These are phyloP conservation scores for Neoitamus cyanurus DNA, from an alignment of 2,888 invertebrate genomes.

Conservation along the genomic window DNA sequence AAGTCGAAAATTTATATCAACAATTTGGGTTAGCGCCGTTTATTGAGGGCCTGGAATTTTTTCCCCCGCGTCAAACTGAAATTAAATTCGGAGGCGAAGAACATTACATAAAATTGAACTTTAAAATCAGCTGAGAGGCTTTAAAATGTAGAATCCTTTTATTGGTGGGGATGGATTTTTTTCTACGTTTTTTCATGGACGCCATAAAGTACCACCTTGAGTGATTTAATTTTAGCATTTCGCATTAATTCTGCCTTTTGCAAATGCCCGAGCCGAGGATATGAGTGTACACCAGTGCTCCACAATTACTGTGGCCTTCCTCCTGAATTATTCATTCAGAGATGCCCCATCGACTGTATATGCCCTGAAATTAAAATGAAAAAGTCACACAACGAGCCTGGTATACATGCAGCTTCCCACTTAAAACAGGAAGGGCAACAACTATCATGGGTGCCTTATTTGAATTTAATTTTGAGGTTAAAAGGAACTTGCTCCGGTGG, in stretches of 20 bases:
- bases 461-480: conserved; percentile 45
- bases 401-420: conserved; percentile 31
- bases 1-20: not conserved
- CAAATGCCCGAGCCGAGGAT: not conserved
- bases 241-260: conserved; percentile 25
- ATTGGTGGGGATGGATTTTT: not conserved
- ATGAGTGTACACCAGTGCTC: not conserved
- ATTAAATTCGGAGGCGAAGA: not conserved
- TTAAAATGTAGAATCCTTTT: not conserved
- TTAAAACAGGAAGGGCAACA: conserved; percentile 41
- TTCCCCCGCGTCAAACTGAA: not conserved
- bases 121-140: not conserved
- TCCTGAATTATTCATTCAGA: conserved; percentile 39
- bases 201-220: conserved; percentile 33
- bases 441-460: conserved; percentile 37
- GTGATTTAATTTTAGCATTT: conserved; percentile 37
- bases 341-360: conserved; percentile 35
- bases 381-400: conserved; percentile 33
- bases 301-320: conserved; percentile 39
- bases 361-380: conserved; percentile 26
- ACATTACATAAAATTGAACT: not conserved
- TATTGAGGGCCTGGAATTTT: not conserved
- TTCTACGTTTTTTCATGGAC: not conserved
- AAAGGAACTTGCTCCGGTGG: conserved; percentile 22
- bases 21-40: not conserved